These are phyloP conservation scores for Campoletis raptor DNA, from an alignment of 2,888 invertebrate species.

Conservation along the genomic window DNA sequence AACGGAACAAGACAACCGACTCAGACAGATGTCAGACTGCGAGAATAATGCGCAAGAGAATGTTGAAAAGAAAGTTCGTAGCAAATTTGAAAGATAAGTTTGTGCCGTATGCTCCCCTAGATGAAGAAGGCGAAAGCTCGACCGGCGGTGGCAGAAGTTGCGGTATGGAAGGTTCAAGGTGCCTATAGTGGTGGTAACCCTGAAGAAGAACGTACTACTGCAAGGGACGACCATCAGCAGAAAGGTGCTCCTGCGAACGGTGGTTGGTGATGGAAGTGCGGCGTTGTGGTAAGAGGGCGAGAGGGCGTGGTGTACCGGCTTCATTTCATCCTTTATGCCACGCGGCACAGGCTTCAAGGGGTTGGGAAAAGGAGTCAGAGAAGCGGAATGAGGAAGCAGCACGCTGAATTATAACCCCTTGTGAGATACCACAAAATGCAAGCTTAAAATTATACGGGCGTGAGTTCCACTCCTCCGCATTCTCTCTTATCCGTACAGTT, in stretches of 20 bases:
- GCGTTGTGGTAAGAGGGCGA: conserved; percentile 66
- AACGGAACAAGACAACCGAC: background rate
- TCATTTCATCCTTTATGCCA: conserved; percentile 82
- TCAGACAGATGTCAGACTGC: background rate
- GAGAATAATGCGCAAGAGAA: background rate
- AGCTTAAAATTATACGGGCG: conserved; percentile 84
- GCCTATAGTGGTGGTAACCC: conserved; percentile 65
- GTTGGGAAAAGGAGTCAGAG: conserved; percentile 68
- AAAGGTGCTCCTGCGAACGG: conserved; percentile 60
- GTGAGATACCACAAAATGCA: conserved; percentile 84
- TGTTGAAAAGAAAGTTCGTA: conserved; percentile 1
- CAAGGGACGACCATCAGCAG: conserved; percentile 52
- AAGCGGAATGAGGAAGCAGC: conserved; percentile 74
- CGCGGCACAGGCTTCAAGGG: conserved; percentile 62
- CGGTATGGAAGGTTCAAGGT: conserved; percentile 73
- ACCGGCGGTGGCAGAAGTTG: conserved; percentile 68
- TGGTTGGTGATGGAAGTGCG: conserved; percentile 69
- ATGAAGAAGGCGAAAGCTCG: conserved; percentile 44
- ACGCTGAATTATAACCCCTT: conserved; percentile 83
- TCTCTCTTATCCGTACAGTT: conserved; percentile 46
- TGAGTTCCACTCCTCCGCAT: conserved; percentile 79
- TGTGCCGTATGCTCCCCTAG: conserved; percentile 11
- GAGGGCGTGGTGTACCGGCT: conserved; percentile 82
- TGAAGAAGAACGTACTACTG: conserved; percentile 38
- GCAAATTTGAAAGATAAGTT: conserved; percentile 30